Percentiles rank a stretch among this genome's conserved stretches.
These are phyloP conservation scores for Macrosoma leucophasiata DNA, from an alignment of 2,888 invertebrate species.

Conservation along the genomic window DNA sequence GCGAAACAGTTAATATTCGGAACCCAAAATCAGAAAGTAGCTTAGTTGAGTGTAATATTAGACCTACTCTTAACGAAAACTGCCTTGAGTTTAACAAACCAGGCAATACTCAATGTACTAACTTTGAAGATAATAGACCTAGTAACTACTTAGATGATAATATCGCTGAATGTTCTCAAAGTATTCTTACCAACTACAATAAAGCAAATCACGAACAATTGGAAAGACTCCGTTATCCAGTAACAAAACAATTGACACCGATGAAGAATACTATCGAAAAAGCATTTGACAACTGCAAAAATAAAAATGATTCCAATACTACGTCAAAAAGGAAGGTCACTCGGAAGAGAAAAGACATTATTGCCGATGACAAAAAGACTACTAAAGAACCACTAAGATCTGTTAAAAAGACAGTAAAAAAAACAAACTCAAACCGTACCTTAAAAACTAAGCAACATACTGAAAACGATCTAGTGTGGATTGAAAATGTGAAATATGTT, in stretches of 20 bases:
- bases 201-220: not conserved
- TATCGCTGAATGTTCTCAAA: no score
- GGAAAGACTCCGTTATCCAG: not conserved
- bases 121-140: no score
- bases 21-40: no score
- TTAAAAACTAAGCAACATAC: slow-evolving; percentile 18
- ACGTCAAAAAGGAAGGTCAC: slow-evolving; percentile 1
- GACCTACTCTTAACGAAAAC: no score
- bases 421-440: slow-evolving; percentile 2
- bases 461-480: slow-evolving; percentile 46
- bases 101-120: no score
- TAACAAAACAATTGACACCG: not conserved
- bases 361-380: slow-evolving; percentile 26
- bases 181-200: not conserved
- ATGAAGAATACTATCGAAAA: not conserved
- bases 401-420: slow-evolving; percentile 22
- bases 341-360: not conserved
- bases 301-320: slow-evolving; percentile 1
- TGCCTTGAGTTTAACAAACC: no score
- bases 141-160: no score
- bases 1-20: no score
- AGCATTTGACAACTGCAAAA: not conserved
- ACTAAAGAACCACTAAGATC: slow-evolving; percentile 13
- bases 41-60: no score
- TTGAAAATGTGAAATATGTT: slow-evolving; percentile 47